Evolutionary conservation across 2,888 invertebrate genomes (phyloP).

Genomic region (Petrophora chlorosata): DNA sequence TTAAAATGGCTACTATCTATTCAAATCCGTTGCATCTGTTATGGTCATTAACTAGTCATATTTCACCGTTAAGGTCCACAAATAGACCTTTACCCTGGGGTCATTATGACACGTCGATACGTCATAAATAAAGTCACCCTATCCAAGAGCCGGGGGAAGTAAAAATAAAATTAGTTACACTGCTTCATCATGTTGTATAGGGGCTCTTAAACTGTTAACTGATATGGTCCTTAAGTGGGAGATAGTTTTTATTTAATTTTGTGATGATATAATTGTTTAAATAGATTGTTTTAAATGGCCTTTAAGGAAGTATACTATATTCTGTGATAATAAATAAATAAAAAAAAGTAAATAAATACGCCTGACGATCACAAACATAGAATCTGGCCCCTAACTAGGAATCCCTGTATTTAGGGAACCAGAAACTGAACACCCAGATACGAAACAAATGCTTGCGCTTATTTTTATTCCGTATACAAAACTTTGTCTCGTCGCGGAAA

Average conservation of each 20-base stretch:
- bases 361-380: too few relatives aligned
- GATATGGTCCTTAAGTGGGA: conserved; percentile 29
- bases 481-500: too few relatives aligned
- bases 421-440: too few relatives aligned
- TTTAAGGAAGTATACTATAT: too few relatives aligned
- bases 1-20: too few relatives aligned
- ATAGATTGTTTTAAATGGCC: background rate
- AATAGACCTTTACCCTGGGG: conserved; percentile 32
- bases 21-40: conserved; percentile 8
- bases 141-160: conserved; percentile 42
- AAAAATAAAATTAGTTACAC: conserved; percentile 63
- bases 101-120: conserved; percentile 45
- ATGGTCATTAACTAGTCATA: conserved; percentile 3
- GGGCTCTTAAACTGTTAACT: conserved; percentile 38
- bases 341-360: too few relatives aligned
- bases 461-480: too few relatives aligned
- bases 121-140: conserved; percentile 44
- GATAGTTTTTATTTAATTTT: conserved; percentile 33
- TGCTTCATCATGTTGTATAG: conserved; percentile 44
- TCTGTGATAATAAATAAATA: too few relatives aligned
- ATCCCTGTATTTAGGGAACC: too few relatives aligned
- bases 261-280: conserved; percentile 18
- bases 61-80: conserved; percentile 6
- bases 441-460: too few relatives aligned
- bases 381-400: too few relatives aligned